Base-by-base conservation (phyloP, 2,888 invertebrate genomes). In the Diarsia dahlii region DNA sequence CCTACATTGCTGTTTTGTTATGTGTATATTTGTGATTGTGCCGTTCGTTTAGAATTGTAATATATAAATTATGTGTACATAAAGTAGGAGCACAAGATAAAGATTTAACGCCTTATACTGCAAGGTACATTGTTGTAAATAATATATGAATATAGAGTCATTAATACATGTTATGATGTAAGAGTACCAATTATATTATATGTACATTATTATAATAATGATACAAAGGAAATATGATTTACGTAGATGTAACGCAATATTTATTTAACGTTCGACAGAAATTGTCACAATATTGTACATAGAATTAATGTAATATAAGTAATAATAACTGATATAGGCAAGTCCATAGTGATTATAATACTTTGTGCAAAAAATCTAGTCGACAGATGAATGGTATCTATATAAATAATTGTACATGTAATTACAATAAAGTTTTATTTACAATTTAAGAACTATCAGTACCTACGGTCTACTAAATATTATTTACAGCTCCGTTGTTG, bases 401-500 rank as follows among this genome's bases (percentile, higher is more conserved):
- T 94, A 93, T 93, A 93, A 94, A 94, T 93, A 93, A 93, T 88
- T 92, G 92, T 91, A 91, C 91, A 88, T 88, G 77, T 94, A 93
- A 94, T 92, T 91, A 90, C 86, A 87, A 87, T 86, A 91, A 92
- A 91, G 93, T 96, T 95, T 96, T 95, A 96, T 96, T 96, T 95
- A 95, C 95, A 95, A 89, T 82, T 87, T 86, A 84, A 23, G 70
- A 77, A 70, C 82, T 83, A 88, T 84, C 67, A 76, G 75, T 78
- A 68, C 50, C 60, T 62, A 71, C 48, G 62, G 54, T 67, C 20
- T 66, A 48, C 63, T 66, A 48, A 67, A 74, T 66, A 85, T 90
- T 66, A 85, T 90, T 97, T 97, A 98, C 85, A 99, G 94, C 93
- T 98, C 98, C 0, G 98, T 99, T 2, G 98, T 98, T 20, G 98